Evolutionary conservation across 2,888 invertebrate genomes (phyloP), one percentile per base, ranked within the genome.

Genomic region (Macaria notata): DNA sequence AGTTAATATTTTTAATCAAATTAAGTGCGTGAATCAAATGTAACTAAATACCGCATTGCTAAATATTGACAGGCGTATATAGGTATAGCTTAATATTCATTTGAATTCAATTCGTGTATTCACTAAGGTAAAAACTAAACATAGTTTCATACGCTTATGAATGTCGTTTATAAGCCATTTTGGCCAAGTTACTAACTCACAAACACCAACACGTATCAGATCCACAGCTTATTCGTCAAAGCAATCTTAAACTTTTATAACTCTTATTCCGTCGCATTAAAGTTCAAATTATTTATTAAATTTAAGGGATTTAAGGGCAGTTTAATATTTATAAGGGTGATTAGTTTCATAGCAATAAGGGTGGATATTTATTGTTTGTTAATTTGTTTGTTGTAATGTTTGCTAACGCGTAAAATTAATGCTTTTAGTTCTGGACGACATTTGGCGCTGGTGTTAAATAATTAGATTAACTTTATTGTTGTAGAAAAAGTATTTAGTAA

Each of bases 331-430:
- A 68, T 65, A 63, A 64, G 67, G 63, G 56, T 64, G 64, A 69
- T 68, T 65, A 65, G 62, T 51, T 67, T 62, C 62, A 61, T 61
- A 57, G 56, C 59, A 19, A 60, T 62, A 38, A 54, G 70, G 71
- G 70, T 62, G 65, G 63, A 49, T 57, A 65, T 68, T 62, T 65
- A 68, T 68, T 64, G 70, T 70, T 54, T 38, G 55, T 57, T 70
- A 68, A 70, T 70, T 71, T 71, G 69, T 71, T 69, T 71, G 63
- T 69, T 70, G 68, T 63, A 63, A 63, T 64, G 56, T 63, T 52
- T 41, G 56, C 47, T 39, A 53, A 60, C 59, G 63, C 58, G 66
- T 48, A 50, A 58, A 61, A 63, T 67, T 63, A 62, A 61, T 56
- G 31, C 56, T 50, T 50, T 60, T 53, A 49, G n/a, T 54, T 43